Conservation (phyloP, 2,113 vertebrate genomes). For the Colius striatus region DNA sequence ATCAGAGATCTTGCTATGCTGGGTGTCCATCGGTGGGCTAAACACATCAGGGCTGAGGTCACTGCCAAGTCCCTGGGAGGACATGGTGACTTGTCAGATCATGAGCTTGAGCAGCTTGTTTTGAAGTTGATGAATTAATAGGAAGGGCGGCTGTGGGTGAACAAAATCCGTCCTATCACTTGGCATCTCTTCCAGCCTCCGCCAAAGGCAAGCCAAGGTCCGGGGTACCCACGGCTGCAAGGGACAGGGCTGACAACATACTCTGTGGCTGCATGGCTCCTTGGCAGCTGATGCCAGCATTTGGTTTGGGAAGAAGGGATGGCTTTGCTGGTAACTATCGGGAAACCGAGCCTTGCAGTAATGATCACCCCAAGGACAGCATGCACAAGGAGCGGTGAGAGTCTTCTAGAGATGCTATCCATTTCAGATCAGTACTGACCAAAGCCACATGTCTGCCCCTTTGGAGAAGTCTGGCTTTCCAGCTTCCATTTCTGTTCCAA, state of each 20-base stretch:
- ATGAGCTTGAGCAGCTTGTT: background rate
- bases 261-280: background rate
- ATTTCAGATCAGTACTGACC: background rate
- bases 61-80: background rate
- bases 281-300: background rate
- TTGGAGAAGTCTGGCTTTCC: background rate
- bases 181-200: background rate
- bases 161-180: background rate
- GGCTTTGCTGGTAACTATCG: background rate
- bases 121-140: slow-evolving; percentile 9
- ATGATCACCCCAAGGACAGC: background rate
- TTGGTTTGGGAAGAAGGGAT: background rate
- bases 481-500: background rate
- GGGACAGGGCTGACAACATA: background rate
- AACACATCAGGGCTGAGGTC: background rate
- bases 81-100: background rate
- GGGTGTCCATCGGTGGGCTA: background rate
- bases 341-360: background rate
- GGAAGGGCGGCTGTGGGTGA: background rate
- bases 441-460: background rate
- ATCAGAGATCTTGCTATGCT: background rate
- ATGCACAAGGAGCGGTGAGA: background rate
- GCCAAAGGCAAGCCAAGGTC: background rate
- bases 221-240: fast-evolving
- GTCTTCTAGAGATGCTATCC: background rate